Evolutionary conservation across 2,113 vertebrate species (phyloP).

Genomic region (Ceyx melanurus): DNA sequence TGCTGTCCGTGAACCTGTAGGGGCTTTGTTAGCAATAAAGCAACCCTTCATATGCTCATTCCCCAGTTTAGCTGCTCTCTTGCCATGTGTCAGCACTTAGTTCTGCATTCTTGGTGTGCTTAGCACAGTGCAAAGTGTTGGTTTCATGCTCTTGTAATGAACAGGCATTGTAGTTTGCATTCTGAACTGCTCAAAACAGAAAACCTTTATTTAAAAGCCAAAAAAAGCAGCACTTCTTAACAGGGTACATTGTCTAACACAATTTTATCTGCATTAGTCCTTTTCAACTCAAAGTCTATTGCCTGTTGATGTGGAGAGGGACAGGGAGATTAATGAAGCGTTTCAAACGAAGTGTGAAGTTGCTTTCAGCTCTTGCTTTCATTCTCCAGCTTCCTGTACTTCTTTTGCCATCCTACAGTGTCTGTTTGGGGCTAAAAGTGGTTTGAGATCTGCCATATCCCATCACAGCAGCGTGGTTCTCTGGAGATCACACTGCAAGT

Average conservation of each 20-base stretch:
- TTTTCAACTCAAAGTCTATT: slow-evolving; percentile 14
- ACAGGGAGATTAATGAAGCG: background rate
- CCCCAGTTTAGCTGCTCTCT: slow-evolving; percentile 32
- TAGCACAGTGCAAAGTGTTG: slow-evolving; percentile 25
- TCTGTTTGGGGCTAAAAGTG: slow-evolving; percentile 46
- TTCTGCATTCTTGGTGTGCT: slow-evolving; percentile 38
- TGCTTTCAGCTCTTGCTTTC: slow-evolving; percentile 48
- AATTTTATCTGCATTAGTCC: background rate
- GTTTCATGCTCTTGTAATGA: slow-evolving; percentile 37
- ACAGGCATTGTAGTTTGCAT: slow-evolving; percentile 56
- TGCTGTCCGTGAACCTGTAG: background rate
- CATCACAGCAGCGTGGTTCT: background rate
- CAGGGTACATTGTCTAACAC: background rate
- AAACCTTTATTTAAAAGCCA: background rate
- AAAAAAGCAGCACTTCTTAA: background rate
- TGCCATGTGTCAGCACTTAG: slow-evolving; percentile 40
- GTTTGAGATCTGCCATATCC: slow-evolving; percentile 22
- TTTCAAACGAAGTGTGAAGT: slow-evolving; percentile 17
- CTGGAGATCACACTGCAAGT: background rate
- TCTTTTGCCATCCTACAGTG: slow-evolving; percentile 53
- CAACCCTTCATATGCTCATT: slow-evolving; percentile 30
- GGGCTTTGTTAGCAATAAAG: background rate
- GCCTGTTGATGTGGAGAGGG: background rate
- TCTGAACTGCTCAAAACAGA: slow-evolving; percentile 9
- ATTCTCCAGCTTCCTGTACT: slow-evolving; percentile 47